Percentiles rank a stretch among this genome's conserved stretches.
Evolutionary conservation across 1,140 invertebrate species (phyloP).

Genomic region (Kradibia gibbosae): DNA sequence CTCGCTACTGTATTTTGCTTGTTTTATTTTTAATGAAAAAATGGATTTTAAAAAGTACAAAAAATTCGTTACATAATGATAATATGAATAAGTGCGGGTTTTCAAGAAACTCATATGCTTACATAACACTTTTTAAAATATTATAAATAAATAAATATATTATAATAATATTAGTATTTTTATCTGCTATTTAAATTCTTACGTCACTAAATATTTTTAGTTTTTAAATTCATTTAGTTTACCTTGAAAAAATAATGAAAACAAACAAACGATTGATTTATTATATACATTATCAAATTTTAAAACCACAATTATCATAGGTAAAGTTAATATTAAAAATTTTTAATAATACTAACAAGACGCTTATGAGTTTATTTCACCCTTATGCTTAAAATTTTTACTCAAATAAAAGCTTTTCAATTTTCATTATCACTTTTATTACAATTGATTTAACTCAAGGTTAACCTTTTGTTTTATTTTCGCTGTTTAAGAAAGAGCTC

Average conservation of each 20-base stretch:
- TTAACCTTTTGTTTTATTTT: too few species aligned
- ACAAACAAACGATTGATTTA: background rate
- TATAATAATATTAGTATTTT: background rate
- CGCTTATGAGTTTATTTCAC: too few species aligned
- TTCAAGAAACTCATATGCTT: background rate
- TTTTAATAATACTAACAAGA: too few species aligned
- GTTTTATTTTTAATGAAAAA: slow-evolving; percentile 14
- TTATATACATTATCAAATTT: too few species aligned
- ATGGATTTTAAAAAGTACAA: background rate
- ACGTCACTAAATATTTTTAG: background rate
- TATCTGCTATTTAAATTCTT: background rate
- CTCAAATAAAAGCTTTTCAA: too few species aligned
- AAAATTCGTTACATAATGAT: background rate
- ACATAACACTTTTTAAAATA: background rate
- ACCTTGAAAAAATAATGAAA: background rate
- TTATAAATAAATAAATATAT: background rate
- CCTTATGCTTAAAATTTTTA: too few species aligned
- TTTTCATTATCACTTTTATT: too few species aligned
- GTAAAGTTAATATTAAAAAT: too few species aligned
- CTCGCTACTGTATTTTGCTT: too few species aligned
- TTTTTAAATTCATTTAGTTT: background rate
- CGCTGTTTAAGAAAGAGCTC: too few species aligned
- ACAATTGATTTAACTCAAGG: too few species aligned
- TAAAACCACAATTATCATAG: too few species aligned
- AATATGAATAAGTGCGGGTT: background rate